Evolutionary conservation across 1,140 invertebrate genomes (phyloP).

Genomic region (Bombus polaris): DNA sequence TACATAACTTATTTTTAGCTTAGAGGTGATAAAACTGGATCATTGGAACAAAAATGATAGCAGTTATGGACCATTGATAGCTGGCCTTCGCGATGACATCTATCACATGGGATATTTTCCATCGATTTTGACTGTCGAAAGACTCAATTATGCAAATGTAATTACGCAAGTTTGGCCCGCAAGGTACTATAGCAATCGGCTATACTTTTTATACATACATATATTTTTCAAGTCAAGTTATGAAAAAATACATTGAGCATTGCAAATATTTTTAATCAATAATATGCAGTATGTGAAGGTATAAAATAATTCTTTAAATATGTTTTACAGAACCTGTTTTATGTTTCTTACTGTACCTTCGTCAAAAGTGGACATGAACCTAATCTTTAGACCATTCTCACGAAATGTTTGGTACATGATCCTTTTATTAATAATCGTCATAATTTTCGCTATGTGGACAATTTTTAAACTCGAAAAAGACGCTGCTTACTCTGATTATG

Average conservation of each 20-base stretch:
- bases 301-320: not conserved
- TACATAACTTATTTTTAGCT: constrained; percentile 8
- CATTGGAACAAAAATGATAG: constrained; percentile 39
- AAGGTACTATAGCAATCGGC: constrained; percentile 27
- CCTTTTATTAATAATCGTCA: constrained; percentile 13
- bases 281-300: not conserved
- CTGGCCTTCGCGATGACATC: not conserved
- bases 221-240: not conserved
- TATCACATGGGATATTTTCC: constrained; percentile 52
- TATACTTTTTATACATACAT: not conserved
- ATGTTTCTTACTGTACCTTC: constrained; percentile 64
- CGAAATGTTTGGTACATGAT: constrained; percentile 56
- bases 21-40: constrained; percentile 29
- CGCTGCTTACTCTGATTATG: constrained; percentile 1
- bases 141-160: constrained; percentile 27
- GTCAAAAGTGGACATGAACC: constrained; percentile 31
- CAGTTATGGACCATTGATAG: constrained; percentile 33
- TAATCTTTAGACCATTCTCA: constrained; percentile 60
- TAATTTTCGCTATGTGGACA: constrained; percentile 29
- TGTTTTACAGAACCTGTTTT: constrained; percentile 64
- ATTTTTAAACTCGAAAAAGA: constrained; percentile 38
- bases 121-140: constrained; percentile 35
- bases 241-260: not conserved
- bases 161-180: constrained; percentile 45
- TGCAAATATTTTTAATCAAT: not conserved